Evolutionary conservation across 1,140 invertebrate genomes (phyloP).

Genomic region (Sesamia nonagrioides): DNA sequence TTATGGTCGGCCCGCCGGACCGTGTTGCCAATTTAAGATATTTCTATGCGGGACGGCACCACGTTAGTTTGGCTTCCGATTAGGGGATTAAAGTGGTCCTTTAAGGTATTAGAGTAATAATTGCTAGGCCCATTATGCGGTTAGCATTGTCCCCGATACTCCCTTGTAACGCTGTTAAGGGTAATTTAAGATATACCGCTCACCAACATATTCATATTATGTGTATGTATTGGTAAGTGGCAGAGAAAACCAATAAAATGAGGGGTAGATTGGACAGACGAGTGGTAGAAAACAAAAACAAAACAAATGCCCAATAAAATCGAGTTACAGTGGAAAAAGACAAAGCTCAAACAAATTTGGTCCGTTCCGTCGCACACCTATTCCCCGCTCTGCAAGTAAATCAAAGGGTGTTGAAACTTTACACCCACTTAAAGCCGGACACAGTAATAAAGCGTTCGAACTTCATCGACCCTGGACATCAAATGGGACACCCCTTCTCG

Average conservation of each 20-base stretch:
- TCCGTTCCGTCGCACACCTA: slow-evolving; percentile 73
- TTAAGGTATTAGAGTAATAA: slow-evolving; percentile 84
- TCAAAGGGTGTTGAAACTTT: slow-evolving; percentile 87
- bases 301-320: slow-evolving; percentile 58
- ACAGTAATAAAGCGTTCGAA: slow-evolving; percentile 87
- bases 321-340: slow-evolving; percentile 62
- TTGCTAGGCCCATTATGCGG: slow-evolving; percentile 79
- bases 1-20: slow-evolving; percentile 85
- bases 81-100: slow-evolving; percentile 85
- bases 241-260: slow-evolving; percentile 49
- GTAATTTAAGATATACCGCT: slow-evolving; percentile 53
- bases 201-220: slow-evolving; percentile 42
- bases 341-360: slow-evolving; percentile 73
- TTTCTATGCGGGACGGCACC: slow-evolving; percentile 85
- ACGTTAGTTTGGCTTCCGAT: slow-evolving; percentile 86
- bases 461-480: slow-evolving; percentile 84
- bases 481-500: slow-evolving; percentile 82
- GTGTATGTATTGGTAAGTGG: not conserved
- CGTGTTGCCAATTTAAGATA: slow-evolving; percentile 87
- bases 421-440: slow-evolving; percentile 87
- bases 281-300: slow-evolving; percentile 55
- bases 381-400: slow-evolving; percentile 81
- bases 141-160: slow-evolving; percentile 70
- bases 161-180: slow-evolving; percentile 65
- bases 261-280: slow-evolving; percentile 38